A percentile compares a stretch with the other conserved stretches of the same genome.
Evolutionary conservation across 2,797 vertebrate species (phyloP).

Genomic region (Tokudaia tokunoshimensis): DNA sequence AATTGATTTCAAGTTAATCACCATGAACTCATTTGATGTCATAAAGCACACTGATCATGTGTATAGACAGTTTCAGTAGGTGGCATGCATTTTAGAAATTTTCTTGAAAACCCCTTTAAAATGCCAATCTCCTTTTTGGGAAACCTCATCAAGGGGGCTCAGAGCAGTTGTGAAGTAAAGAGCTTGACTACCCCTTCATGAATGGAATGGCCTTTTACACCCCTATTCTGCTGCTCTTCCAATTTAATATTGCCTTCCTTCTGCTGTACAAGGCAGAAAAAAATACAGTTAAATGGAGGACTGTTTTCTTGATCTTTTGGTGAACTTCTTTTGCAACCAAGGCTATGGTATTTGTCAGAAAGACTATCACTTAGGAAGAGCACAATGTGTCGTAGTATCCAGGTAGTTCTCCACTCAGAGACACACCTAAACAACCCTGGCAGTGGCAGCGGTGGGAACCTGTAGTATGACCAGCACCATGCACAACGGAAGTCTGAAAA

Average conservation of each 20-base stretch:
- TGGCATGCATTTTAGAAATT: background rate
- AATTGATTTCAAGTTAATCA: slow-evolving; percentile 64
- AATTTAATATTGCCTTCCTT: background rate
- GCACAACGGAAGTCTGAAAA: background rate
- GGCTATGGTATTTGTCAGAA: background rate
- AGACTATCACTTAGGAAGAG: background rate
- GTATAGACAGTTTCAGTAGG: background rate
- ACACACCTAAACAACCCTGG: too few relatives aligned
- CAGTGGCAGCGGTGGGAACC: background rate
- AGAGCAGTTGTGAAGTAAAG: background rate
- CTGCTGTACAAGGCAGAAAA: background rate
- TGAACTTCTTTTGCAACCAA: background rate
- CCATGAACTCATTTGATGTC: background rate
- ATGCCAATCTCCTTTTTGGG: background rate
- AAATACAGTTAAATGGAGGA: background rate
- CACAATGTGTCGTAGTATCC: background rate
- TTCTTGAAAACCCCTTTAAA: slow-evolving; percentile 35
- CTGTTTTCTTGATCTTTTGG: background rate
- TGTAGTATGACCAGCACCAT: background rate
- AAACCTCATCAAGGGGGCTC: background rate
- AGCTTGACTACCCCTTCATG: background rate
- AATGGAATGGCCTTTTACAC: background rate
- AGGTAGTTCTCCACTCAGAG: background rate
- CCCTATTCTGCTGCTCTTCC: background rate
- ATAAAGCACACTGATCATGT: background rate